Percentiles rank a stretch among this genome's conserved stretches.
phyloP scores from a whole-genome alignment of 2,888 invertebrate species.

The Ophonus ardosiacus region DNA sequence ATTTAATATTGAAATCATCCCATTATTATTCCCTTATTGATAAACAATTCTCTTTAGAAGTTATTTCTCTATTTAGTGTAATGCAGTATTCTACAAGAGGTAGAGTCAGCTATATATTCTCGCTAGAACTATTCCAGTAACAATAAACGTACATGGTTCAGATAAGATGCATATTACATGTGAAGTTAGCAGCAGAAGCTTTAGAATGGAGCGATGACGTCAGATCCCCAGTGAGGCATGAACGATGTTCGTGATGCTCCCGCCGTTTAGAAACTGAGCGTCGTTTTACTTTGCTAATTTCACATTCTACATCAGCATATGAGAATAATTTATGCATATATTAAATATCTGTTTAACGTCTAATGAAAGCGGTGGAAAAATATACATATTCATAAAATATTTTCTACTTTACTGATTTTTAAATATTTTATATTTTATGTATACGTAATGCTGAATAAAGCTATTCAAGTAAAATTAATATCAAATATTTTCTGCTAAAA shows the following conservation, averaged over 20 bases:
- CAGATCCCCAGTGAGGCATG: background rate
- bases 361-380: background rate
- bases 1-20: background rate
- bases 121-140: background rate
- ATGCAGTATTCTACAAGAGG: background rate
- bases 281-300: background rate
- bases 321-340: background rate
- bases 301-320: background rate
- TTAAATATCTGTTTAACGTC: background rate
- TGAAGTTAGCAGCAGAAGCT: constrained; percentile 7
- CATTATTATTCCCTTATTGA: background rate
- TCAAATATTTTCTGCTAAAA: too few relatives aligned
- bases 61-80: background rate
- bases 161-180: constrained; percentile 29
- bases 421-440: background rate
- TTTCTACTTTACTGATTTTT: background rate
- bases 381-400: background rate
- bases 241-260: background rate
- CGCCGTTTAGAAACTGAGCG: background rate
- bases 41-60: background rate
- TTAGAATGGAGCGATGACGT: background rate
- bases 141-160: constrained; percentile 13
- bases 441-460: too few relatives aligned
- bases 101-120: background rate
- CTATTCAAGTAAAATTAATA: too few relatives aligned